A percentile compares a stretch with the other conserved stretches of the same genome.
Evolutionary conservation across 2,888 invertebrate species (phyloP).

Genomic region (Hydraecia micacea): DNA sequence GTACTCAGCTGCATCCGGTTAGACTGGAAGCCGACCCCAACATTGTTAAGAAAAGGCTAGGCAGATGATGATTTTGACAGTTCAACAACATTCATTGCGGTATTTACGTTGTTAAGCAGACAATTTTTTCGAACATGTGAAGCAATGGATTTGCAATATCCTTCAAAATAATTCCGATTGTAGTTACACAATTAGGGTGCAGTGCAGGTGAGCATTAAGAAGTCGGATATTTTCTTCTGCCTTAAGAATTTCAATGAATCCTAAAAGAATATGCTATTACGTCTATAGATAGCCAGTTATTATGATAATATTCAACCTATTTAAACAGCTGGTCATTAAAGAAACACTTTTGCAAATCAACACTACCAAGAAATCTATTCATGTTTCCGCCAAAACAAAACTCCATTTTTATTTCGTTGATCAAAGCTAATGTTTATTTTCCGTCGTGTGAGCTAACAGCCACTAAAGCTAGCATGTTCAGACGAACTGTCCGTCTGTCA

Average conservation of each 20-base stretch:
- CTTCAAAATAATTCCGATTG: too few species aligned
- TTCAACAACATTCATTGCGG: too few species aligned
- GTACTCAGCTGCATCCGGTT: too few species aligned
- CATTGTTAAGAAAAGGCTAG: too few species aligned
- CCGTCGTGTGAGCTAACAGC: slow-evolving; percentile 27
- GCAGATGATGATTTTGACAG: too few species aligned
- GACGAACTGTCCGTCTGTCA: slow-evolving; percentile 22
- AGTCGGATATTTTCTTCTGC: not conserved
- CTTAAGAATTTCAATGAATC: not conserved
- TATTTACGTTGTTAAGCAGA: too few species aligned
- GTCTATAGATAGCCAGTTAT: not conserved
- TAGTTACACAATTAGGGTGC: too few species aligned
- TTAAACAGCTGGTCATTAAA: slow-evolving; percentile 7
- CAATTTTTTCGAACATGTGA: too few species aligned
- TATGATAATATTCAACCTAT: not conserved
- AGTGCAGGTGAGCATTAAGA: not conserved
- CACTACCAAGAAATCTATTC: slow-evolving; percentile 9
- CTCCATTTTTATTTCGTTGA: slow-evolving; percentile 45
- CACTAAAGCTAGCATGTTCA: slow-evolving; percentile 35
- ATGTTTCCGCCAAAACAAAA: slow-evolving; percentile 35
- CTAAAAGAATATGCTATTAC: not conserved
- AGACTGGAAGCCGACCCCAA: too few species aligned
- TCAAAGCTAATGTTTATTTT: slow-evolving; percentile 41
- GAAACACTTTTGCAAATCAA: slow-evolving; percentile 14
- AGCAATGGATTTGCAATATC: too few species aligned